phyloP scores from a whole-genome alignment of 2,888 invertebrate genomes.

The Steromphala cineraria region DNA sequence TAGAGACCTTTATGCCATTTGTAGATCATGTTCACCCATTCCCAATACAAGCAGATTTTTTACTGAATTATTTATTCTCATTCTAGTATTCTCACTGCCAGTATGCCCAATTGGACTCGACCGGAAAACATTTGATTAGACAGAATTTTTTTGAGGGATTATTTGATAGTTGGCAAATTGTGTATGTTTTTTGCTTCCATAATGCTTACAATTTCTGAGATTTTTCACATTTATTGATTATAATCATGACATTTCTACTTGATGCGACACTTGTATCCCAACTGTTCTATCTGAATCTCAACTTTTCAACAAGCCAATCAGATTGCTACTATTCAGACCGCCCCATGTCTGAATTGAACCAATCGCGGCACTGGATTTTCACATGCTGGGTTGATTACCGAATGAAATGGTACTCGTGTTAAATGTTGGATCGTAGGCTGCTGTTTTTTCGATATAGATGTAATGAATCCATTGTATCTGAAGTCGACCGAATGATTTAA shows the following conservation, averaged over 20 bases:
- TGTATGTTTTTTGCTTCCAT: constrained; percentile 3
- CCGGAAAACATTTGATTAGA: too few species aligned
- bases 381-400: background rate
- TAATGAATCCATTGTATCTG: background rate
- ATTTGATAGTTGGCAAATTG: background rate
- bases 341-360: constrained; percentile 19
- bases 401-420: background rate
- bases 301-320: background rate
- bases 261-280: too few species aligned
- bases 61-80: background rate
- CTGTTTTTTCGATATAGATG: background rate
- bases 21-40: background rate
- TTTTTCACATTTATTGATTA: background rate
- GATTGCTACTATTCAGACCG: constrained; percentile 8
- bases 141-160: background rate
- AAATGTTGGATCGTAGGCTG: background rate
- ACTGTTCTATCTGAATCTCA: too few species aligned
- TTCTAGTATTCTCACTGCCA: background rate
- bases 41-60: background rate
- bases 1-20: too few species aligned
- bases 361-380: background rate
- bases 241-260: background rate
- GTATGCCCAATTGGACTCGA: background rate
- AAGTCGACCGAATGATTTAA: background rate
- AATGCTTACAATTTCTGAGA: background rate